Conservation (phyloP, 2,113 vertebrate genomes). For the Guaruba guarouba region DNA sequence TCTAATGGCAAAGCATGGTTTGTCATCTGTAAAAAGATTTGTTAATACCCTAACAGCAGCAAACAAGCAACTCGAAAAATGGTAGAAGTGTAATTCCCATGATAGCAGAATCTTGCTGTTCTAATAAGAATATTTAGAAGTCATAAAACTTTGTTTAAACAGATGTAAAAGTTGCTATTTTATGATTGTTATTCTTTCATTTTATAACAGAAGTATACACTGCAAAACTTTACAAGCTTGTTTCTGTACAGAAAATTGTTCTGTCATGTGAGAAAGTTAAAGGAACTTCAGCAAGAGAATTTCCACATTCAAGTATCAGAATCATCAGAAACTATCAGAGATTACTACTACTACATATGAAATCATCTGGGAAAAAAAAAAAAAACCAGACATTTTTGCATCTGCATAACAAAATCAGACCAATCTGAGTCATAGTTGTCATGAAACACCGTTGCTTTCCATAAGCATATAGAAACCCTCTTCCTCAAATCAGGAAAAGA, state of each 20-base stretch:
- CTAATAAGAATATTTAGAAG: not conserved
- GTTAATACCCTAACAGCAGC: not conserved
- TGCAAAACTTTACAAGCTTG: not conserved
- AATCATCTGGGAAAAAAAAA: not conserved
- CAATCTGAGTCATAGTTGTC: not conserved
- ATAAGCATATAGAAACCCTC: not conserved
- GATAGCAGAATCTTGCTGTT: not conserved
- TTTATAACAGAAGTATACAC: not conserved
- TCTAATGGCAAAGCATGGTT: not conserved
- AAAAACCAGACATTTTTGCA: not conserved
- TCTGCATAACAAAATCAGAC: not conserved
- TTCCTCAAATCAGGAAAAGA: not conserved
- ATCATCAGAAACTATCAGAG: not conserved
- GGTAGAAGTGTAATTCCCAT: not conserved
- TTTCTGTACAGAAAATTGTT: not conserved
- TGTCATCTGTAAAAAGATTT: not conserved
- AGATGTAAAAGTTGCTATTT: not conserved
- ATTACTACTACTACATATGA: not conserved
- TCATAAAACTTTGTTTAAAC: not conserved
- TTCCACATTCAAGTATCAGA: not conserved
- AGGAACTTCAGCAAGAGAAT: not conserved
- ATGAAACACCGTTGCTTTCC: not conserved
- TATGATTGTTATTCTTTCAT: not conserved
- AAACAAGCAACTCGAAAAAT: not conserved
- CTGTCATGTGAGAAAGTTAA: not conserved